These are phyloP conservation scores for Orius laevigatus DNA, from an alignment of 1,140 invertebrate species.

Conservation along the genomic window DNA sequence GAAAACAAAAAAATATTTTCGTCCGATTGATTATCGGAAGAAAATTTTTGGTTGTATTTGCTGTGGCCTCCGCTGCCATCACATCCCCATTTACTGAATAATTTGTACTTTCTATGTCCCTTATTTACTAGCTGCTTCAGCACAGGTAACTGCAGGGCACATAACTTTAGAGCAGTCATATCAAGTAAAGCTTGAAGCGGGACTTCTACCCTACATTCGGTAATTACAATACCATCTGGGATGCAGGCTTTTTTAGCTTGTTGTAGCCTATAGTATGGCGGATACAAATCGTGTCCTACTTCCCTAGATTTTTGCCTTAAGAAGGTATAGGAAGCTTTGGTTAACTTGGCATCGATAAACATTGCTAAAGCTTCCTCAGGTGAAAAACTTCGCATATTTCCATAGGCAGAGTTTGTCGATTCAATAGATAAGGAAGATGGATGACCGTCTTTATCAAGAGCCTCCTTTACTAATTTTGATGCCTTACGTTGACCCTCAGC, in stretches of 20 bases:
- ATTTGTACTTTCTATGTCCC: background rate
- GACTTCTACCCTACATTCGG: conserved; percentile 4
- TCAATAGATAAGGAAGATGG: too few species aligned
- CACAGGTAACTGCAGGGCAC: background rate
- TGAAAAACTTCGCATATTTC: too few species aligned
- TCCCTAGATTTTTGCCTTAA: background rate
- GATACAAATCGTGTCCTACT: conserved; percentile 3
- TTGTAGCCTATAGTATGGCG: background rate
- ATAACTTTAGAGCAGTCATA: background rate
- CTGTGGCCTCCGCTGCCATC: conserved; percentile 23
- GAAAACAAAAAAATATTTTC: conserved; percentile 22
- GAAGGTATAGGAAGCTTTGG: background rate
- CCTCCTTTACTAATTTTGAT: too few species aligned
- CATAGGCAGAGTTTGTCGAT: too few species aligned
- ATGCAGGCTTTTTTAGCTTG: conserved; percentile 1
- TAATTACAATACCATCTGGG: background rate
- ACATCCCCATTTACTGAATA: conserved; percentile 23
- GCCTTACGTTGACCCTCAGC: too few species aligned
- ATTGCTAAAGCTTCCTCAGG: background rate
- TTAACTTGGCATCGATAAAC: conserved; percentile 4
- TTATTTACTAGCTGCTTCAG: conserved; percentile 3
- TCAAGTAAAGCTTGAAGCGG: background rate
- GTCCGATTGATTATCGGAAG: conserved; percentile 17
- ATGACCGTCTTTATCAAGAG: too few species aligned
- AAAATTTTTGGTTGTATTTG: conserved; percentile 24